Conservation (phyloP, 92 coral and sea anemone genomes). For the Paragorgia papillata region DNA sequence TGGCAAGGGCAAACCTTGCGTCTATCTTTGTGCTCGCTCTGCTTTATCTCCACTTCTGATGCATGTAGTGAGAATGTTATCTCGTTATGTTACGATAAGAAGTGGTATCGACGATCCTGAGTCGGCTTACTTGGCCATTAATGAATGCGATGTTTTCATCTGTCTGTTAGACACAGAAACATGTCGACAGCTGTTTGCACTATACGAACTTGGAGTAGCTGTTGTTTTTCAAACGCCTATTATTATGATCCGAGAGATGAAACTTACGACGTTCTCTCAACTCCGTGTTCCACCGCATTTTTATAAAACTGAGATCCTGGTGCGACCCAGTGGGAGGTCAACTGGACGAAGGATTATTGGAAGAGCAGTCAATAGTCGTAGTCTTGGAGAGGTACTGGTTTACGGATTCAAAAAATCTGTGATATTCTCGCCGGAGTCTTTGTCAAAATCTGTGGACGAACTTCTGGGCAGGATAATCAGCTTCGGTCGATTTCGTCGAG, state of each 20-base stretch:
- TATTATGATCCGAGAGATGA: constrained; percentile 9
- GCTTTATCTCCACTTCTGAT: constrained; percentile 5
- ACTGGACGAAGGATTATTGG: background rate
- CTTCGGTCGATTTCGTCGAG: background rate
- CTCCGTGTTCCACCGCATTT: constrained; percentile 10
- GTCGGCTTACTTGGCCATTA: constrained; percentile 1
- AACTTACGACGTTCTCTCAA: constrained; percentile 7
- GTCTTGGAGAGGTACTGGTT: constrained; percentile 11
- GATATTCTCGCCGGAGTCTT: background rate
- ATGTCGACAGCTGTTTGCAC: background rate
- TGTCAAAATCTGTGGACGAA: background rate
- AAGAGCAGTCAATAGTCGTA: background rate
- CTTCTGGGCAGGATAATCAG: constrained; percentile 13
- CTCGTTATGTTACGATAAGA: constrained; percentile 5
- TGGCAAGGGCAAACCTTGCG: constrained; percentile 15
- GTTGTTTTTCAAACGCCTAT: constrained; percentile 19
- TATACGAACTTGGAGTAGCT: constrained; percentile 34
- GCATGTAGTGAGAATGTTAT: background rate
- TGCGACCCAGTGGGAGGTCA: background rate
- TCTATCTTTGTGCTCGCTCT: constrained; percentile 22
- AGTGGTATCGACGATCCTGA: constrained; percentile 14
- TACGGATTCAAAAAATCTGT: constrained; percentile 13
- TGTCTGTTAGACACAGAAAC: background rate
- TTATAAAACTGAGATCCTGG: constrained; percentile 7
- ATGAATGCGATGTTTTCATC: constrained; percentile 21